phyloP scores from a whole-genome alignment of 2,888 invertebrate species.

The Mycalesis mineus region DNA sequence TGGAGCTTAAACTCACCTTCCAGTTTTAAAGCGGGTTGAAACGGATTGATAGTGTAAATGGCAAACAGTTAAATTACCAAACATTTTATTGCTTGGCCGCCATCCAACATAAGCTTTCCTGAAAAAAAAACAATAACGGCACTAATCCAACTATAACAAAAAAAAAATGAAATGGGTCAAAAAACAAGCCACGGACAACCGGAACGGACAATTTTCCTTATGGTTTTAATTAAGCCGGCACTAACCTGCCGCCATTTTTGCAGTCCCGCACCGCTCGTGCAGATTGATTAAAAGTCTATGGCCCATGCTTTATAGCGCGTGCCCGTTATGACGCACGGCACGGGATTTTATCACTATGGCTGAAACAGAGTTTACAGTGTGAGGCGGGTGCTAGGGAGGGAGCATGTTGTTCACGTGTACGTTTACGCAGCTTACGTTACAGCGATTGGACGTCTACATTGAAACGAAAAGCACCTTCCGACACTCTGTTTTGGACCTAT shows the following conservation, averaged over 20 bases:
- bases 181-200: slow-evolving; percentile 51
- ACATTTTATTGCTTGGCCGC: not conserved
- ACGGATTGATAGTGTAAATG: no score
- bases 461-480: no score
- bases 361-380: no score
- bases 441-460: no score
- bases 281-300: slow-evolving; percentile 79
- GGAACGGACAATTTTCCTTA: slow-evolving; percentile 73
- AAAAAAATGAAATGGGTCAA: slow-evolving; percentile 37
- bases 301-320: slow-evolving; percentile 71
- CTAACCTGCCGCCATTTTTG: slow-evolving; percentile 72
- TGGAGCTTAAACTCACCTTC: no score
- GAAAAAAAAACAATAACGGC: slow-evolving; percentile 9
- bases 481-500: no score
- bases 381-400: no score
- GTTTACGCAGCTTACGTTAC: no score
- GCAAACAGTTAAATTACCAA: not conserved
- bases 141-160: slow-evolving; percentile 28
- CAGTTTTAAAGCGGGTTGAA: no score
- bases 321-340: slow-evolving; percentile 41
- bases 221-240: slow-evolving; percentile 76
- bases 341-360: no score
- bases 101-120: not conserved
- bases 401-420: no score
- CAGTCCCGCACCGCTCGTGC: slow-evolving; percentile 72